Percentiles rank a stretch among this genome's conserved stretches.
phyloP scores from a whole-genome alignment of 2,797 vertebrate genomes.

The Ceyx erithaca region DNA sequence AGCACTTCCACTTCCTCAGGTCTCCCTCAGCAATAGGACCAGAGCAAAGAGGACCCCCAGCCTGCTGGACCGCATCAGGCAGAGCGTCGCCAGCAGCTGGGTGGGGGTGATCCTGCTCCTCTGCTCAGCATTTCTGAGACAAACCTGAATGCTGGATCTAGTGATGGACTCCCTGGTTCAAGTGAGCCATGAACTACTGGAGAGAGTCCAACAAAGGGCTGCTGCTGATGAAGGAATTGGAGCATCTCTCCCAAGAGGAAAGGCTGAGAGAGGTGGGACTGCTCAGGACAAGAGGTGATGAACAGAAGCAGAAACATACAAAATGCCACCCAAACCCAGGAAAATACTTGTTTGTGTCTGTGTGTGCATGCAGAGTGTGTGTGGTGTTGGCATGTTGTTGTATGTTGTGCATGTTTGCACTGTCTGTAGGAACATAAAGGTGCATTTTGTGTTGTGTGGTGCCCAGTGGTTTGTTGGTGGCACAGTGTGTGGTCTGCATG shows the following conservation, averaged over 20 bases:
- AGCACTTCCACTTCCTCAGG: background rate
- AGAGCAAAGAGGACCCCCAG: background rate
- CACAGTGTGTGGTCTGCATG: background rate
- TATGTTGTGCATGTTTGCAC: no score
- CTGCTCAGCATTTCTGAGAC: background rate
- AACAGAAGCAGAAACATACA: background rate
- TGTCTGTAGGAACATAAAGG: background rate
- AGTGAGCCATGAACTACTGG: background rate
- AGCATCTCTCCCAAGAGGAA: background rate
- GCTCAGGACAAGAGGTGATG: background rate
- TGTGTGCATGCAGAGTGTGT: rapidly evolving
- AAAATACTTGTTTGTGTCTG: background rate
- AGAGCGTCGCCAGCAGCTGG: background rate
- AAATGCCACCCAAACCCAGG: background rate
- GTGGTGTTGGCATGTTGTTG: no score
- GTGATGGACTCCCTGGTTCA: background rate
- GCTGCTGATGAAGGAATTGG: background rate
- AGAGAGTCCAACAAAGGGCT: background rate
- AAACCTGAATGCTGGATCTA: background rate
- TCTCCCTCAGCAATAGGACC: background rate
- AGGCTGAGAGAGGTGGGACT: background rate
- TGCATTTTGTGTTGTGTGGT: background rate
- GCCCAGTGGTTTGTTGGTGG: background rate
- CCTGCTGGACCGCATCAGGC: background rate
- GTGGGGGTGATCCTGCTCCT: background rate